Percentiles rank a stretch among this genome's conserved stretches.
phyloP scores from a whole-genome alignment of 2,113 vertebrate species.

The Takifugu bimaculatus region DNA sequence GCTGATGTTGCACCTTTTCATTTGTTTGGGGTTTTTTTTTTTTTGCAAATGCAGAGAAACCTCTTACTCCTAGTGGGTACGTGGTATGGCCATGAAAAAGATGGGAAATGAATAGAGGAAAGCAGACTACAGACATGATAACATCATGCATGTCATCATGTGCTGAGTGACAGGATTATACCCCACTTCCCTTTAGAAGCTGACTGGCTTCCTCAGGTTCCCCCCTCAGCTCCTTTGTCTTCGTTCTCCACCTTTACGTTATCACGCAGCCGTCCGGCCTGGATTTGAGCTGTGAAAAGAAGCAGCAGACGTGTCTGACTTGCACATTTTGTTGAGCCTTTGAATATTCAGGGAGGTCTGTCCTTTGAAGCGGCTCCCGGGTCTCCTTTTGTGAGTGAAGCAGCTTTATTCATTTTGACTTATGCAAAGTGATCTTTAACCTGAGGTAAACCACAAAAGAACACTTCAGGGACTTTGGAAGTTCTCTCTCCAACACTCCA shows the following conservation, averaged over 20 bases:
- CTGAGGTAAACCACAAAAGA: constrained; percentile 36
- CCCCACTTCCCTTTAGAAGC: no score
- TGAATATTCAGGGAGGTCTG: constrained; percentile 58
- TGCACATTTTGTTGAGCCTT: constrained; percentile 36
- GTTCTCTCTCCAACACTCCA: neutral
- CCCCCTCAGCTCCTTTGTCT: constrained; percentile 19
- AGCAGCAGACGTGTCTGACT: constrained; percentile 41
- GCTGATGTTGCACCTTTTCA: no score
- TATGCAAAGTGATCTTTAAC: constrained; percentile 64
- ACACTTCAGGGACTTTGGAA: constrained; percentile 37
- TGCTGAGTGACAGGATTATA: constrained; percentile 8
- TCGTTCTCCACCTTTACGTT: constrained; percentile 11
- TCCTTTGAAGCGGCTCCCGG: constrained; percentile 47
- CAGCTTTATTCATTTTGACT: constrained; percentile 60
- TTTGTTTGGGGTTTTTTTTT: no score
- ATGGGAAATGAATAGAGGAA: no score
- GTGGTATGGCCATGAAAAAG: no score
- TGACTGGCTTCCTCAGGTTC: constrained; percentile 10
- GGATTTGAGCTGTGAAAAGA: constrained; percentile 19
- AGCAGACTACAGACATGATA: no score
- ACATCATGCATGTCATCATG: no score
- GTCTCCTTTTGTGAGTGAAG: constrained; percentile 41
- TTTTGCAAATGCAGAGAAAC: no score
- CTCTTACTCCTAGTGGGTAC: no score
- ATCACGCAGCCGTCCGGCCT: constrained; percentile 21